These are phyloP conservation scores for Cardinalis cardinalis DNA, from an alignment of 2,113 vertebrate species.

Conservation along the genomic window DNA sequence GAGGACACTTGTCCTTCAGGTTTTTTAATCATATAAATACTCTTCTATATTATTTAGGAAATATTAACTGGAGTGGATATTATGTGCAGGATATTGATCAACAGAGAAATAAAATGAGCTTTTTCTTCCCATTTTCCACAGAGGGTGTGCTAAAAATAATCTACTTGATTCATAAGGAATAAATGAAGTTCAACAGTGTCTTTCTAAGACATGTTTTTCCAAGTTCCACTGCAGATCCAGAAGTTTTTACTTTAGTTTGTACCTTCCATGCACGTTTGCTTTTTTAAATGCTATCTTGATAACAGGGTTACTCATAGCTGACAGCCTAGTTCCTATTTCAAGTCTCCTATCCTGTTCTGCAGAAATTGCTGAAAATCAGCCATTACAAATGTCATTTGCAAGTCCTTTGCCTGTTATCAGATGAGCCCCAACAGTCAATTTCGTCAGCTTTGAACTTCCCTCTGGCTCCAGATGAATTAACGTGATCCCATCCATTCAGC, in stretches of 20 bases:
- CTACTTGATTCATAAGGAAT: not conserved
- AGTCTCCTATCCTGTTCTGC: not conserved
- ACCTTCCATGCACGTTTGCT: not conserved
- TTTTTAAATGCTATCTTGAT: not conserved
- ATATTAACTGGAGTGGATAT: not conserved
- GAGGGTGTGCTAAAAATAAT: not conserved
- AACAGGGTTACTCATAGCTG: not conserved
- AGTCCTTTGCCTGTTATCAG: constrained; percentile 48
- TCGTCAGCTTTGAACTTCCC: constrained; percentile 44
- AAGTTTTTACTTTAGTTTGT: not conserved
- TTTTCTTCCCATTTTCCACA: not conserved
- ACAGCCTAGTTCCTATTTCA: not conserved
- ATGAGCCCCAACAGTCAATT: constrained; percentile 33
- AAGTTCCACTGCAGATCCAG: not conserved
- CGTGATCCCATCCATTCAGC: not conserved
- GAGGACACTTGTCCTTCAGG: not conserved
- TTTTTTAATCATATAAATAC: not conserved
- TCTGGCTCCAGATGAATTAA: constrained; percentile 18
- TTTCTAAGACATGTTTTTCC: not conserved
- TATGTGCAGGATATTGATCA: not conserved
- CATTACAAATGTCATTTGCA: constrained; percentile 47
- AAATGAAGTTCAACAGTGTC: not conserved
- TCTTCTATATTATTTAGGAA: not conserved
- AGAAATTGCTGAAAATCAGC: constrained; percentile 29
- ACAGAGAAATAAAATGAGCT: not conserved